Evolutionary conservation across 2,113 vertebrate genomes (phyloP), one percentile per base, ranked within the genome.

Genomic region (Cricetomys ansorgei): DNA sequence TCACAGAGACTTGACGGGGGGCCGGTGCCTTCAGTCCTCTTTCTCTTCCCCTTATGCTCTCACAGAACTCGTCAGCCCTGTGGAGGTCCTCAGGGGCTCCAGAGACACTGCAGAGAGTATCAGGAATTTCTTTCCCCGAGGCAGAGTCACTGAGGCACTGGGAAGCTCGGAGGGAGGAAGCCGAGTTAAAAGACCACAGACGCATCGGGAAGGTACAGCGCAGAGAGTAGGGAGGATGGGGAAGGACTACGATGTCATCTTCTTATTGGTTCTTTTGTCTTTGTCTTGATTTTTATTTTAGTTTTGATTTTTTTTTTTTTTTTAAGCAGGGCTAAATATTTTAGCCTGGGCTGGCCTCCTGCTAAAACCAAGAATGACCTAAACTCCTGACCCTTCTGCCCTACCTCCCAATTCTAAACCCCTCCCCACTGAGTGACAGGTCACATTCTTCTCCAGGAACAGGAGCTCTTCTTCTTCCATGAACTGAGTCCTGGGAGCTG

Each of bases 401-500:
- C 86, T 10, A 9, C 50, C 53, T 88, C 50, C 50, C 50, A 57
- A 72, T 75, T n/a, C 62, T 43, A 12, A 3, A n/a, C 6, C 12
- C 3, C 0, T 12, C 21, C 45, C 19, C 19, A 29, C 31, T 53
- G 48, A 23, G 57, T 94, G 45, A 96, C n/a, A 12, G 0, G 13
- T 59, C 21, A 25, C n/a, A 21, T 69, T 88, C 64, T 55, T 50
- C 73, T 31, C 1, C 98, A 99, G 98, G 98, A 98, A 0, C 99
- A 99, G 90, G 99, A 99, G 80, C 98, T 99, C 64, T 99, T 99
- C 97, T 99, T 99, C 97, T 99, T 99, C 97, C 99, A 99, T 16
- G 98, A 99, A 2, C 98, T 99, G 95, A 99, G 99, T 97, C 99
- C 99, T 0, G 99, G 99, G 57, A 99, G 99, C 97, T 99, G 99